phyloP scores from a whole-genome alignment of 2,888 invertebrate genomes.

The Tachina grossa region DNA sequence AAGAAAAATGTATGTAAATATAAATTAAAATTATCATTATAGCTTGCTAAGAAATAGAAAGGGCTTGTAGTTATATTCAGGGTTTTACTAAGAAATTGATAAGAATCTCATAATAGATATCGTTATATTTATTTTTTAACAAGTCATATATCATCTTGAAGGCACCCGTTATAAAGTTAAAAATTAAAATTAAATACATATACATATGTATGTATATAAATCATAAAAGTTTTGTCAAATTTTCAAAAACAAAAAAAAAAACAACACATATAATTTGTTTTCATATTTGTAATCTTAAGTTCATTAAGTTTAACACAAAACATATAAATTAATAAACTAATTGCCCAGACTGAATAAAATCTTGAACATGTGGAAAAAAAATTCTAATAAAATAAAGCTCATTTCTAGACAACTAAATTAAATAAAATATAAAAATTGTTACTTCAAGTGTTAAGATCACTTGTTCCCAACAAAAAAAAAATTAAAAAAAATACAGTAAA shows the following conservation, averaged over 20 bases:
- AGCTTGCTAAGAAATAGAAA: too few relatives aligned
- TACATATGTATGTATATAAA: slow-evolving; percentile 10
- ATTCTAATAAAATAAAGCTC: slow-evolving; percentile 16
- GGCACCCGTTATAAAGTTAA: slow-evolving; percentile 14
- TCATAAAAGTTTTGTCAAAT: slow-evolving; percentile 5
- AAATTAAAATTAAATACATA: background rate
- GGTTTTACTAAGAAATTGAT: too few relatives aligned
- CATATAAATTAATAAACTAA: slow-evolving; percentile 69
- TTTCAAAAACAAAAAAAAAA: too few relatives aligned
- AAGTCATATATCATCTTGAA: slow-evolving; percentile 7
- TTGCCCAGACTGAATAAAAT: slow-evolving; percentile 41
- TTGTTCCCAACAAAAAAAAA: slow-evolving; percentile 20
- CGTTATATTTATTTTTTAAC: background rate
- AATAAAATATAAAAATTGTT: slow-evolving; percentile 57
- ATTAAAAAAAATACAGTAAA: background rate
- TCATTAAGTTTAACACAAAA: slow-evolving; percentile 61
- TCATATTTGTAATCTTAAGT: slow-evolving; percentile 58
- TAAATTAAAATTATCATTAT: too few relatives aligned
- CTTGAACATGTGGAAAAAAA: slow-evolving; percentile 35
- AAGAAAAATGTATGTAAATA: too few relatives aligned
- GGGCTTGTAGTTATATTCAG: too few relatives aligned
- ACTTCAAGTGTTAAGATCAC: slow-evolving; percentile 57
- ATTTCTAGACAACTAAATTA: slow-evolving; percentile 59
- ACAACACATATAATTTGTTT: background rate
- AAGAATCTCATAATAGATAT: too few relatives aligned